Base-by-base conservation (phyloP, 2,113 vertebrate genomes). In the Salvelinus alpinus region DNA sequence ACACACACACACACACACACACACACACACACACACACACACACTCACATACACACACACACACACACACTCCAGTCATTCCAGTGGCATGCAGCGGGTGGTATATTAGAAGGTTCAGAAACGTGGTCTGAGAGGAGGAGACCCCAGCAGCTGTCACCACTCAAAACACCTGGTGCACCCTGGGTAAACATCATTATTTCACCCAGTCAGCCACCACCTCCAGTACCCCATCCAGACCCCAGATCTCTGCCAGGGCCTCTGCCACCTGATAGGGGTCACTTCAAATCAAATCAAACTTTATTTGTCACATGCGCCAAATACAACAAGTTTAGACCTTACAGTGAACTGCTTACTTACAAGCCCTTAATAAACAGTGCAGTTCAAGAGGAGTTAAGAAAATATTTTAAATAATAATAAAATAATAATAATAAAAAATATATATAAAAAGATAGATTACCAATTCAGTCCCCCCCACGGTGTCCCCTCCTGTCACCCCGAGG, bases 1-100 rank as follows among this genome's bases (percentile, higher is more conserved):
- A 79, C 73, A 82, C 25, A 31, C 38, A 75, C 47, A 75, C 77
- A 65, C 66, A 70, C 67, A 60, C 71, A 57, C 71, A 60, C 68
- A 70, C 68, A n/a, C 67, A n/a, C 14, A 54, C 72, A 69, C 72
- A 59, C 68, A 51, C 77, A 80, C 79, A 72, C 13, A 31, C 65
- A 31, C 64, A 64, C 24, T 24, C 24, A 24, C 24, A 24, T 24
- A 70, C 34, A n/a, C 18, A 20, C 20, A 64, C 62, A 22, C 60
- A 64, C 60, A 25, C 60, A 64, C 60, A 64, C 60, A 64, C 34
- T 9, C 34, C 60, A 64, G 34, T 38, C 1, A 9, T 67, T 67
- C 65, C 68, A 11, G 18, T 51, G 48, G 48, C 48, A 51, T 11
- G 14, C n/a, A 57, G 54, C 18, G 5, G 3, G 29, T 70, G 20